Percentiles rank a stretch among this genome's conserved stretches.
Conservation (phyloP, 2,113 vertebrate genomes). For the Corythaixoides concolor region DNA sequence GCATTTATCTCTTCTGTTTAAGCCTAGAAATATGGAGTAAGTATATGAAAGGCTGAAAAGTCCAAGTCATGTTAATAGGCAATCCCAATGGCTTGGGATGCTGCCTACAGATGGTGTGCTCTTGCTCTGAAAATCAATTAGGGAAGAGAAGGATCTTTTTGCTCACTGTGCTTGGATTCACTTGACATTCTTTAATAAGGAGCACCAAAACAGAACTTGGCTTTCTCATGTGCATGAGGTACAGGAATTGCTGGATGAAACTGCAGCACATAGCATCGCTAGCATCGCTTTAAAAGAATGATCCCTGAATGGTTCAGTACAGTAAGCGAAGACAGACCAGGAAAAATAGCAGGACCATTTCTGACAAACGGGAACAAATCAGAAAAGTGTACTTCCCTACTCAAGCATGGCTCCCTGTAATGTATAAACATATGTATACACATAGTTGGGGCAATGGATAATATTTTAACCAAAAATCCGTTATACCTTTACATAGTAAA, state of each 20-base stretch:
- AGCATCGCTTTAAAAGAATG: rapidly evolving
- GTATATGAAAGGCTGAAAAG: background rate
- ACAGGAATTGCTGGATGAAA: background rate
- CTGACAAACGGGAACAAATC: background rate
- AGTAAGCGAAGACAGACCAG: background rate
- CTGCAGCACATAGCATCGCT: background rate
- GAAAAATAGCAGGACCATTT: background rate
- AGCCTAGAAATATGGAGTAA: background rate
- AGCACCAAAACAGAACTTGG: background rate
- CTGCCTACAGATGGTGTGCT: background rate
- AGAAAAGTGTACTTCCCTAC: background rate
- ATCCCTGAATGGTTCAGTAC: background rate
- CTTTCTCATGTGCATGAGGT: background rate
- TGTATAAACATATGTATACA: rapidly evolving
- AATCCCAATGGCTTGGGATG: background rate
- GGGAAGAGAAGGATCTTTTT: background rate
- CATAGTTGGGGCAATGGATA: background rate
- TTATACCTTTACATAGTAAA: background rate
- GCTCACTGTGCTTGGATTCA: background rate
- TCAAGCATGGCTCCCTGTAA: background rate
- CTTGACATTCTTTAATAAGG: background rate
- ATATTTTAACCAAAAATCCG: background rate
- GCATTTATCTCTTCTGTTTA: background rate
- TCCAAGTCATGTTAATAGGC: background rate
- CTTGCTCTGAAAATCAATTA: background rate